Evolutionary conservation across 2,797 vertebrate species (phyloP).

Genomic region (Pantherophis alleghaniensis): DNA sequence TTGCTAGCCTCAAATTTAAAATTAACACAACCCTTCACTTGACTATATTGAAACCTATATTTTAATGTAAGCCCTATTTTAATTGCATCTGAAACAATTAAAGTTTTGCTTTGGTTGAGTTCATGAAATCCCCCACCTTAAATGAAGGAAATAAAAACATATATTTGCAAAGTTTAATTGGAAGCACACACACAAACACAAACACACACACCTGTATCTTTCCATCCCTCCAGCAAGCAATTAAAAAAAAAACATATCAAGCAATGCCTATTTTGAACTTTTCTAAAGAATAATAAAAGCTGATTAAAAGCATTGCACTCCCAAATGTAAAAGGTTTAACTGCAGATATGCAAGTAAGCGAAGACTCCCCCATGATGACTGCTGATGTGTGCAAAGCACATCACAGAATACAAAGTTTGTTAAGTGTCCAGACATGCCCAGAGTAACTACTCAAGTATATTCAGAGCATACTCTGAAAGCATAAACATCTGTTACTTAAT

Average conservation of each 20-base stretch:
- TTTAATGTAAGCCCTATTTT: not conserved
- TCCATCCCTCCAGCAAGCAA: not conserved
- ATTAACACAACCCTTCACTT: not conserved
- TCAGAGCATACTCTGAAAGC: not conserved
- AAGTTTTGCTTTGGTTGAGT: not conserved
- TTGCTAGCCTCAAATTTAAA: not conserved
- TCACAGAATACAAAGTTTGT: not conserved
- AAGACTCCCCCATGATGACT: not conserved
- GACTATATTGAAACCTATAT: not conserved
- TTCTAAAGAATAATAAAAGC: not conserved
- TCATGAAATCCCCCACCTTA: not conserved
- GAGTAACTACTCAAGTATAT: not conserved
- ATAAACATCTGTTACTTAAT: not conserved
- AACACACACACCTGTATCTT: not conserved
- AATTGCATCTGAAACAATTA: not conserved
- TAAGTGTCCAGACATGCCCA: not conserved
- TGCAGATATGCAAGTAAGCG: not conserved
- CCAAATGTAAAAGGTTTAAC: not conserved
- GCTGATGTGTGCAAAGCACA: not conserved
- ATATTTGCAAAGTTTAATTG: not conserved
- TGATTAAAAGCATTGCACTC: not conserved
- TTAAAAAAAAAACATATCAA: not conserved
- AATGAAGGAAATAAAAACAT: not conserved
- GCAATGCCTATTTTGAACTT: not conserved
- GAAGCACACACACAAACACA: not conserved